phyloP scores from a whole-genome alignment of 2,797 vertebrate genomes.

The Amblyopsis hoosieri region DNA sequence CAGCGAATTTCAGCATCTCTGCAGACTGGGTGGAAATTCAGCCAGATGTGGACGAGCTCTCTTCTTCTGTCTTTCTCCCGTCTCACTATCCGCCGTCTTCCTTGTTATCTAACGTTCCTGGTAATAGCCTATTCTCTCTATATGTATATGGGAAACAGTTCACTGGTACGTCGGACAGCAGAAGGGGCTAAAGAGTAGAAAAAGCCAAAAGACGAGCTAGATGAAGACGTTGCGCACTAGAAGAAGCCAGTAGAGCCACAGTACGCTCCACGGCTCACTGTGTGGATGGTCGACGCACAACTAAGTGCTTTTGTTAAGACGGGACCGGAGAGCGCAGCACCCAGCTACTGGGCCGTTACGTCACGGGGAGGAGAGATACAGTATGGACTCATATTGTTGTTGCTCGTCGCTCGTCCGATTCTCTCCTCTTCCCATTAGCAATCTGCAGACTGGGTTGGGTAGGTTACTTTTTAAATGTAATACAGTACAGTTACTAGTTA shows the following conservation, averaged over 20 bases:
- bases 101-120: conserved; percentile 9
- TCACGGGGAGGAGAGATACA: conserved; percentile 78
- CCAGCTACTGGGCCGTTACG: conserved; percentile 77
- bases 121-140: conserved; percentile 18
- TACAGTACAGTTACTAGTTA: too few relatives aligned
- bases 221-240: neutral
- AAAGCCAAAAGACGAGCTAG: conserved; percentile 18
- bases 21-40: conserved; percentile 38
- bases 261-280: conserved; percentile 26
- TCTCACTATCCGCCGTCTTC: conserved; percentile 15
- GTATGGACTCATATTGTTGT: conserved; percentile 35
- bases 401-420: conserved; percentile 9
- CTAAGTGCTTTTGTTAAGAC: conserved; percentile 55
- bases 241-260: conserved; percentile 8
- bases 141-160: conserved; percentile 46
- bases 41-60: conserved; percentile 49
- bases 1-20: conserved; percentile 73
- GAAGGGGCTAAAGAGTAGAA: conserved; percentile 25
- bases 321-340: conserved; percentile 64
- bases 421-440: conserved; percentile 32
- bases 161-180: conserved; percentile 46
- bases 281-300: conserved; percentile 37
- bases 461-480: too few relatives aligned
- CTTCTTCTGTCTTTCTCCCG: conserved; percentile 36
- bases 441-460: neutral